phyloP scores from a whole-genome alignment of 2,113 vertebrate species.

The Datnioides undecimradiatus region DNA sequence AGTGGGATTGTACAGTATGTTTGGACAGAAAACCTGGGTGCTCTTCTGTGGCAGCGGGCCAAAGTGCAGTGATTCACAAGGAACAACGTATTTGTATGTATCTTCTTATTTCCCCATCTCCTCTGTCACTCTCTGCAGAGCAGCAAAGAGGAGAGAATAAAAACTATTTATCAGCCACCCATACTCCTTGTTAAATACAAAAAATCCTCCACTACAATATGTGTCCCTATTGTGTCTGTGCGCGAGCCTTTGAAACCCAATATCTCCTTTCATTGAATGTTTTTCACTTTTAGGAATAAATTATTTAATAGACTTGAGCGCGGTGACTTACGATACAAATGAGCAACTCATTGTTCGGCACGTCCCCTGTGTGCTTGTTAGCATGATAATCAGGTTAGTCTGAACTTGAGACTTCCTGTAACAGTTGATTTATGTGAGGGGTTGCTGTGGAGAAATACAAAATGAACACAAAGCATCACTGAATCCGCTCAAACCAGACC shows the following conservation, averaged over 20 bases:
- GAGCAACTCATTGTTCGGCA: conserved; percentile 25
- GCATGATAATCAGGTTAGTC: conserved; percentile 29
- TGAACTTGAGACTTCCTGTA: conserved; percentile 31
- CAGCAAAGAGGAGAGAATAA: background rate
- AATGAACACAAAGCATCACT: background rate
- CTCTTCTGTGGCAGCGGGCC: background rate
- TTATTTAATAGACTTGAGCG: conserved; percentile 23
- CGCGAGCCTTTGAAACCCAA: background rate
- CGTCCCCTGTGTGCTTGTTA: conserved; percentile 35
- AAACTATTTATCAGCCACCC: background rate
- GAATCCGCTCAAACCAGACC: background rate
- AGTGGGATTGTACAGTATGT: background rate
- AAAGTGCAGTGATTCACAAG: background rate
- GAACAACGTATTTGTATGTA: background rate
- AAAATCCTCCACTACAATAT: background rate
- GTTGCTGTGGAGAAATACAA: background rate
- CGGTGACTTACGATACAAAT: conserved; percentile 28
- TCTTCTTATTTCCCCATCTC: background rate
- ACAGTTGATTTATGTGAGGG: conserved; percentile 19
- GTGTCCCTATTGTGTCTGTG: conserved; percentile 16
- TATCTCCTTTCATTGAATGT: background rate
- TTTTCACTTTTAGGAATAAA: conserved; percentile 10
- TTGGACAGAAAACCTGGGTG: background rate
- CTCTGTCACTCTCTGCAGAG: background rate
- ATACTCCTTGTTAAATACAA: conserved; percentile 1